phyloP scores from a whole-genome alignment of 2,888 invertebrate species.

The Cerastoderma edule region DNA sequence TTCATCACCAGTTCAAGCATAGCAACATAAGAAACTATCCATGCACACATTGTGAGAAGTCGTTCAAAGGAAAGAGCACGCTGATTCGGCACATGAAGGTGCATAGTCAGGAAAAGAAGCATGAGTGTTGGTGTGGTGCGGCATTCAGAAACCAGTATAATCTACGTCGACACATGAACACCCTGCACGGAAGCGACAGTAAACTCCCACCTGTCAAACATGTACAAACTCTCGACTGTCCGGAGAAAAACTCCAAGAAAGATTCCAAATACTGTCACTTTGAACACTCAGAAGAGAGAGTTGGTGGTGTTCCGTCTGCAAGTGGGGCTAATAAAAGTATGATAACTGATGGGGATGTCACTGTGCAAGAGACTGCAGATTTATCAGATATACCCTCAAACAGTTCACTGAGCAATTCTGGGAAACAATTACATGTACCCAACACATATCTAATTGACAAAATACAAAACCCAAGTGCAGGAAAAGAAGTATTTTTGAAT shows the following conservation, averaged over 20 bases:
- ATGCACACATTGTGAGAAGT: conserved; percentile 77
- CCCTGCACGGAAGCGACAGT: conserved; percentile 70
- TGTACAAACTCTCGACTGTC: conserved; percentile 66
- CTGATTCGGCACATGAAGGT: conserved; percentile 67
- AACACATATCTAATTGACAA: too few species aligned
- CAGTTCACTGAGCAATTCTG: too few species aligned
- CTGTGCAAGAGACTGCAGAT: too few species aligned
- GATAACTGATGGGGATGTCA: too few species aligned
- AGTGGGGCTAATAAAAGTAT: too few species aligned
- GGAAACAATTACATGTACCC: too few species aligned
- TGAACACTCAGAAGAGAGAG: too few species aligned
- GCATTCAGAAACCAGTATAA: conserved; percentile 74
- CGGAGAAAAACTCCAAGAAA: conserved; percentile 41
- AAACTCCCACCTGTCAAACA: conserved; percentile 69
- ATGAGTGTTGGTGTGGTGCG: conserved; percentile 71
- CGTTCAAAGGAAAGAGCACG: conserved; percentile 74
- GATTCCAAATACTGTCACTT: too few species aligned
- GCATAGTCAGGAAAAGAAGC: conserved; percentile 67
- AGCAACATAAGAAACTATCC: conserved; percentile 76
- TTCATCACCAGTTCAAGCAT: conserved; percentile 82
- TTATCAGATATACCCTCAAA: too few species aligned
- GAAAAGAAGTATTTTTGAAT: too few species aligned
- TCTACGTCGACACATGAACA: conserved; percentile 71
- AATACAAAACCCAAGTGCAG: too few species aligned
- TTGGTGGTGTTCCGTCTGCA: too few species aligned